A percentile compares a stretch with the other conserved stretches of the same genome.
These are phyloP conservation scores for Sphaeridia pumilis DNA, from an alignment of 2,888 invertebrate species.

Conservation along the genomic window DNA sequence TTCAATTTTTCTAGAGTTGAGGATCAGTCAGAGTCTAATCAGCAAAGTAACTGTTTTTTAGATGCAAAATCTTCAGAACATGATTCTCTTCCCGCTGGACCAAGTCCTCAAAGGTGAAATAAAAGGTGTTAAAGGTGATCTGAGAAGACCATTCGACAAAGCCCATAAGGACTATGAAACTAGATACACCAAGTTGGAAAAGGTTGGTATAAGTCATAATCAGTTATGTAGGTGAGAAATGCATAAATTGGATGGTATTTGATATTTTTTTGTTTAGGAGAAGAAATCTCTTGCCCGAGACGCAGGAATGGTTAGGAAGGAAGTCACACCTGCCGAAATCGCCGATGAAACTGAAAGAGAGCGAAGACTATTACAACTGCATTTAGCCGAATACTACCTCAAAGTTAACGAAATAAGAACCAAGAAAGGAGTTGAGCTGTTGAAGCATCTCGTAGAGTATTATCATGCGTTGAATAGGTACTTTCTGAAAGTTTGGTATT, in stretches of 20 bases:
- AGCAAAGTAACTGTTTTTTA: slow-evolving; percentile 40
- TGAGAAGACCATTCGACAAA: slow-evolving; percentile 92
- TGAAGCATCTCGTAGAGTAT: slow-evolving; percentile 93
- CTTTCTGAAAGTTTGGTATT: slow-evolving; percentile 40
- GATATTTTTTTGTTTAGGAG: slow-evolving; percentile 47
- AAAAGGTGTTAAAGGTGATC: slow-evolving; percentile 78
- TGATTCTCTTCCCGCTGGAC: slow-evolving; percentile 92
- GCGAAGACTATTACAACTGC: slow-evolving; percentile 82
- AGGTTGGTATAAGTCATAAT: slow-evolving; percentile 40
- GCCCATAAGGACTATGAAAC: slow-evolving; percentile 96
- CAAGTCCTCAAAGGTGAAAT: slow-evolving; percentile 87
- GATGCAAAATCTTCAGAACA: slow-evolving; percentile 96
- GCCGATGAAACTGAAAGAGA: slow-evolving; percentile 98
- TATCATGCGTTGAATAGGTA: slow-evolving; percentile 95
- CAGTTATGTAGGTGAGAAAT: too few species aligned
- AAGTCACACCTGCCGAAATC: slow-evolving; percentile 82
- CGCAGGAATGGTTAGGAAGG: slow-evolving; percentile 76
- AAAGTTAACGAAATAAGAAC: slow-evolving; percentile 98
- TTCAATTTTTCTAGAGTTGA: background rate
- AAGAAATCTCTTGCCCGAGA: slow-evolving; percentile 92
- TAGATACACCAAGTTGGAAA: slow-evolving; percentile 91
- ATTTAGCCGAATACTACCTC: slow-evolving; percentile 97
- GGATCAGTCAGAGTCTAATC: background rate
- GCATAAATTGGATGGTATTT: too few species aligned
- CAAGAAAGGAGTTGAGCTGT: slow-evolving; percentile 90